Base-by-base conservation (phyloP, 2,888 invertebrate species). In the Sarcophaga rosellei region DNA sequence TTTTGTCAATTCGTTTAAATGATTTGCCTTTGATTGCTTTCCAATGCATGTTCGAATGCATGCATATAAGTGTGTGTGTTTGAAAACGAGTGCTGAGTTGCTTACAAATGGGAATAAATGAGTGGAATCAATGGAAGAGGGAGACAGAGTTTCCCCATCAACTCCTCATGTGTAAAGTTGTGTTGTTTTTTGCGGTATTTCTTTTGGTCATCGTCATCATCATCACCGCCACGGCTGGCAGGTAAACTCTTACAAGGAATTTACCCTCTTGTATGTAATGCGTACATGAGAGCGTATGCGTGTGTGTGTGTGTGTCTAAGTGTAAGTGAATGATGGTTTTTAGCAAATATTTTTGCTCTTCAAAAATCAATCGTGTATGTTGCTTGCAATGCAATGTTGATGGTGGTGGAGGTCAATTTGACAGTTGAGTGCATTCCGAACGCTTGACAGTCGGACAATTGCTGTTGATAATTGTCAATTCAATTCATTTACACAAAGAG, bases 361-460 rank as follows among this genome's bases (percentile, higher is more conserved):
- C 74, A 75, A 78, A 63, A 65, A 74, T 78, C 65, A 84, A 81
- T 79, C 47, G 45, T 53, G 53, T 12, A 35, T 84, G 81, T 10
- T 35, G 72, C 70, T 87, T 35, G 35, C 35, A 35, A 35, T 10
- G 35, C 35, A 35, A 35, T 35, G 35, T 35, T 35, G 35, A 4
- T 25, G 6, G 79, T 53, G 53, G 53, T 53, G 53, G 81, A 75
- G 86, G 84, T 87, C 86, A 84, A 81, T 84, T 87, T 84, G 84
- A 87, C 81, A 87, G 73, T 81, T 78, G 76, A 84, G 81, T 87
- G 76, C 75, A 78, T 75, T 68, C 69, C 81, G 59, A 59, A 72
- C 75, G 69, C 74, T 77, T 78, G 78, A 84, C 86, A 87, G 84
- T 79, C 84, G 84, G 84, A 77, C 84, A 84, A 74, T 6, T 35